Percentiles rank a stretch among this genome's conserved stretches.
Evolutionary conservation across 2,797 vertebrate species (phyloP).

Genomic region (Melanotaenia boesemani): DNA sequence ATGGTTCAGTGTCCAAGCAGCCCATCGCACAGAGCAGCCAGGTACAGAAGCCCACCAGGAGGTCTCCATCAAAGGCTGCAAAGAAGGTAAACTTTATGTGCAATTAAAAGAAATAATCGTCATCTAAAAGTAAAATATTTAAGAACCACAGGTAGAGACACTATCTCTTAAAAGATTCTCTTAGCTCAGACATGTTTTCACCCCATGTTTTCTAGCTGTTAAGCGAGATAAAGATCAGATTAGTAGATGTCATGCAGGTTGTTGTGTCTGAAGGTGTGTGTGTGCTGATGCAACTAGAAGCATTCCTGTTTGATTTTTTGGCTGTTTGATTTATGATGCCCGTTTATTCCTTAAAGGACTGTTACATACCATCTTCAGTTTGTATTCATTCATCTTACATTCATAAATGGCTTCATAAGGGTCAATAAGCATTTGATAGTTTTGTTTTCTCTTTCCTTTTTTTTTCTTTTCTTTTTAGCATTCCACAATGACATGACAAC

Average conservation of each 20-base stretch:
- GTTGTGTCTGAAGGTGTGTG: neutral
- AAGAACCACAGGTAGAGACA: conserved; percentile 50
- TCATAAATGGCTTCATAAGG: conserved; percentile 8
- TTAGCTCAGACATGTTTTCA: conserved; percentile 31
- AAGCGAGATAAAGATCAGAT: conserved; percentile 51
- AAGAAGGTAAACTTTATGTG: conserved; percentile 86
- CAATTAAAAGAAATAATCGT: neutral
- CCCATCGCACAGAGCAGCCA: conserved; percentile 69
- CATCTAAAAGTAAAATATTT: neutral
- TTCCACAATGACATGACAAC: conserved; percentile 57
- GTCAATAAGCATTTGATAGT: conserved; percentile 22
- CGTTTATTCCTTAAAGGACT: neutral
- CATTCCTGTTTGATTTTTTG: conserved; percentile 42
- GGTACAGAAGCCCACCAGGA: conserved; percentile 84
- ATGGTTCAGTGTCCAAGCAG: conserved; percentile 88
- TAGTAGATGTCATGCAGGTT: conserved; percentile 34
- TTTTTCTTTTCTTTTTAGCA: conserved; percentile 30
- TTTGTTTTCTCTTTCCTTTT: conserved; percentile 13
- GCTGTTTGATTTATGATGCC: neutral
- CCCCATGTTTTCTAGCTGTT: conserved; percentile 45
- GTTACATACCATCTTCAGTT: neutral
- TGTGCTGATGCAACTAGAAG: conserved; percentile 30
- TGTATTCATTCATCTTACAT: neutral
- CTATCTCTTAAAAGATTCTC: conserved; percentile 36
- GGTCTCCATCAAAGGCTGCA: conserved; percentile 83